phyloP scores from a whole-genome alignment of 2,888 invertebrate species.

The Altica lythri region DNA sequence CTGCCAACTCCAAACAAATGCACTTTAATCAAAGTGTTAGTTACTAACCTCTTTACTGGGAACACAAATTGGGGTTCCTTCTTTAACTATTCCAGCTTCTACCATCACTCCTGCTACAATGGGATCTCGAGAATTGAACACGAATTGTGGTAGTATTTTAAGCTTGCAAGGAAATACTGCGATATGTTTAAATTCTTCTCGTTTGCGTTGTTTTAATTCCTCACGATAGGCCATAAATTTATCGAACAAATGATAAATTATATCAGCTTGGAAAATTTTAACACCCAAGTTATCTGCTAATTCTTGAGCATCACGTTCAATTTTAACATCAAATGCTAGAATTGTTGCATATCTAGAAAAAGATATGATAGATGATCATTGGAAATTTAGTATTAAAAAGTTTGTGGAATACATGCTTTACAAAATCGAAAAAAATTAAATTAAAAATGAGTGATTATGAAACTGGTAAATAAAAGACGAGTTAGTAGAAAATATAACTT shows the following conservation, averaged over 20 bases:
- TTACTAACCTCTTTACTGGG: constrained; percentile 88
- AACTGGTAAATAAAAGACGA: neutral
- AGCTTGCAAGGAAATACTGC: constrained; percentile 99
- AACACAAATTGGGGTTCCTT: constrained; percentile 97
- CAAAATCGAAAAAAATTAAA: neutral
- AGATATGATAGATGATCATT: neutral
- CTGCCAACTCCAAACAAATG: too few species aligned
- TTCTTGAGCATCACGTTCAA: constrained; percentile 97
- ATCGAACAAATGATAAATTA: constrained; percentile 99
- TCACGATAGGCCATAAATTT: constrained; percentile 93
- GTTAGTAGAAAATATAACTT: constrained; percentile 51
- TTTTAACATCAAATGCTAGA: constrained; percentile 98
- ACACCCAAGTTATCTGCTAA: constrained; percentile 93
- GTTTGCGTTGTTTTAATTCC: constrained; percentile 85
- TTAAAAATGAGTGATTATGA: neutral
- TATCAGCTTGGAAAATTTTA: constrained; percentile 97
- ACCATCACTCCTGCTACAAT: constrained; percentile 96
- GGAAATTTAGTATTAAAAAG: neutral
- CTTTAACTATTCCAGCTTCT: constrained; percentile 92
- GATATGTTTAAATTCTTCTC: constrained; percentile 94
- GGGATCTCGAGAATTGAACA: constrained; percentile 98
- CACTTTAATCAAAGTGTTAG: neutral
- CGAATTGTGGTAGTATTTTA: constrained; percentile 79
- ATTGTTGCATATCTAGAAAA: constrained; percentile 86
- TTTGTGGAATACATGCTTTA: neutral